Evolutionary conservation across 2,888 invertebrate genomes (phyloP), one percentile per base, ranked within the genome.

Genomic region (Emmelina monodactyla): DNA sequence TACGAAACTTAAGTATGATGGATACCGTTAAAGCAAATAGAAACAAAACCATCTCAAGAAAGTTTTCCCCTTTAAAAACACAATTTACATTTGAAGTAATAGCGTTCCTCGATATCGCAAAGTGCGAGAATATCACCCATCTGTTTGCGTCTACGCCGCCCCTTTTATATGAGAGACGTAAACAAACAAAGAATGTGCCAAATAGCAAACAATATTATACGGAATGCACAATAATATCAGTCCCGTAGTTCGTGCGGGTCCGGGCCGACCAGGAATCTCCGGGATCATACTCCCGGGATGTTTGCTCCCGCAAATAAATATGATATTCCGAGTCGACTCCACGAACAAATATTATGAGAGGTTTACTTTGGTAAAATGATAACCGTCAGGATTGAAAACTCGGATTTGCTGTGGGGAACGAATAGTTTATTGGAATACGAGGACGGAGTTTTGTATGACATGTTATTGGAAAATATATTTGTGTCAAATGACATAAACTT

Each of bases 121-220:
- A 61, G 62, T 69, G 68, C 59, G 58, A 52, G 57, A 53, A 62
- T 70, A 67, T 61, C 73, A 67, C 71, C 67, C 69, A 66, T 64
- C 58, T 75, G 66, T 78, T 76, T 76, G 69, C 64, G 58, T 63
- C 68, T 63, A 66, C 67, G 62, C 69, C 75, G 76, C 78, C 79
- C 79, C 76, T 76, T 76, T 76, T 75, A 71, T 76, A 78, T 72
- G 68, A 71, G 67, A 76, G 75, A 59, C 75, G 73, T 78, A 70
- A 76, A 76, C 78, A 78, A 79, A 79, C 70, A 79, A 62, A 58
- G 75, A 78, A 79, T 78, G 79, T 79, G 79, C 70, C 76, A 79
- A 79, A 76, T 70, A 79, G 78, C 76, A 79, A 79, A 79, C 79
- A 79, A 79, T 79, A 79, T 79, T 79, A 79, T 79, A 75, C 79